A percentile compares a stretch with the other conserved stretches of the same genome.
These are phyloP conservation scores for Orius insidiosus DNA, from an alignment of 1,140 invertebrate species.

Conservation along the genomic window DNA sequence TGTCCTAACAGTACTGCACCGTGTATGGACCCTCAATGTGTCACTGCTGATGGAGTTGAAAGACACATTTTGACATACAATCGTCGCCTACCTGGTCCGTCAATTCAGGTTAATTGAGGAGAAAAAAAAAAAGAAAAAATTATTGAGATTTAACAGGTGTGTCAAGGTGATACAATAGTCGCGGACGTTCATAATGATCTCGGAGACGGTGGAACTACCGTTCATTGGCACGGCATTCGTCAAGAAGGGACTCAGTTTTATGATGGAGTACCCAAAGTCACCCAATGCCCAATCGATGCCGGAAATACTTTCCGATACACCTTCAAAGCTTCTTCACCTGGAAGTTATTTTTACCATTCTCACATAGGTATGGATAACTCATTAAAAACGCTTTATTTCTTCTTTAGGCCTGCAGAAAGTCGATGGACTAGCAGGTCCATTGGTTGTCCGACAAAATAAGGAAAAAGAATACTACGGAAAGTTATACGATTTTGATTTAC, in stretches of 20 bases:
- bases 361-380: slow-evolving; percentile 23
- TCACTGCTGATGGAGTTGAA: slow-evolving; percentile 30
- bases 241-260: slow-evolving; percentile 27
- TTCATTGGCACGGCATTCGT: slow-evolving; percentile 28
- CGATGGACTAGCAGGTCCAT: slow-evolving; percentile 20
- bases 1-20: slow-evolving; percentile 18
- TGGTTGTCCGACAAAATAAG: slow-evolving; percentile 28
- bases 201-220: slow-evolving; percentile 20
- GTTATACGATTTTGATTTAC: slow-evolving; percentile 31
- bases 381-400: not conserved
- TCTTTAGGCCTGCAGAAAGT: slow-evolving; percentile 22
- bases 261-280: slow-evolving; percentile 41
- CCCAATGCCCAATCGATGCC: slow-evolving; percentile 38
- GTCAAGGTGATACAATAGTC: slow-evolving; percentile 23
- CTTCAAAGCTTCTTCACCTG: slow-evolving; percentile 30
- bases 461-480: slow-evolving; percentile 23
- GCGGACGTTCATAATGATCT: slow-evolving; percentile 30
- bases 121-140: too few relatives aligned
- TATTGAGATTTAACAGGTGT: too few relatives aligned
- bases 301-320: slow-evolving; percentile 34
- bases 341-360: slow-evolving; percentile 41
- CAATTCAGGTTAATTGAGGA: slow-evolving; percentile 34
- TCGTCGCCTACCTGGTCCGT: slow-evolving; percentile 33
- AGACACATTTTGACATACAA: slow-evolving; percentile 30
- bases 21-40: slow-evolving; percentile 26